These are phyloP conservation scores for Omphaloscelis lunosa DNA, from an alignment of 2,888 invertebrate genomes.

Conservation along the genomic window DNA sequence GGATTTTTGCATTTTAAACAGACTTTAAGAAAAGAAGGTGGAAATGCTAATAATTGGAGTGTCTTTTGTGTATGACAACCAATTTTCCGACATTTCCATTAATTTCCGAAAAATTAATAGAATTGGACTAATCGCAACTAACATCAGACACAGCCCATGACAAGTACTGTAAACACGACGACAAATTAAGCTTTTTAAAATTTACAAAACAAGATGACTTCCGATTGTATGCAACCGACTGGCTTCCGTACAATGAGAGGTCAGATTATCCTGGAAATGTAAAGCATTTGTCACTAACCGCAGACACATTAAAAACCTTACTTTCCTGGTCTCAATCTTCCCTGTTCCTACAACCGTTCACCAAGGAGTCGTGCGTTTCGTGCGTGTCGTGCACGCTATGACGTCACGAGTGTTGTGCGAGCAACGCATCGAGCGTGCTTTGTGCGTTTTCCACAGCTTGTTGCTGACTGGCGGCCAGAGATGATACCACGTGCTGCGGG, in stretches of 20 bases:
- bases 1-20: conserved; percentile 3
- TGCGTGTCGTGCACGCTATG: conserved; percentile 12
- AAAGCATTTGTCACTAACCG: neutral
- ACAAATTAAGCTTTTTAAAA: neutral
- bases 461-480: conserved; percentile 76
- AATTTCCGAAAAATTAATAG: neutral
- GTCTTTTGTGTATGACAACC: neutral
- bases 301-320: conserved; percentile 1
- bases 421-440: conserved; percentile 82
- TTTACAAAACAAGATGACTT: conserved; percentile 2
- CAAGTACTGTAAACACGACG: neutral
- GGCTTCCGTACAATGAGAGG: neutral
- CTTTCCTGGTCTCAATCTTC: neutral
- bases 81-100: neutral
- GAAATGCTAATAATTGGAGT: neutral
- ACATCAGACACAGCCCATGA: neutral
- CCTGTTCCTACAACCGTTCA: neutral
- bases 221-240: neutral
- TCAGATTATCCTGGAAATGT: neutral
- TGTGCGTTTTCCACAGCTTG: conserved; percentile 74
- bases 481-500: conserved; percentile 89
- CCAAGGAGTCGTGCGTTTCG: neutral
- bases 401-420: conserved; percentile 85
- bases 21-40: conserved; percentile 7
- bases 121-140: neutral